phyloP scores from a whole-genome alignment of 2,113 vertebrate species.

The Antechinus flavipes region DNA sequence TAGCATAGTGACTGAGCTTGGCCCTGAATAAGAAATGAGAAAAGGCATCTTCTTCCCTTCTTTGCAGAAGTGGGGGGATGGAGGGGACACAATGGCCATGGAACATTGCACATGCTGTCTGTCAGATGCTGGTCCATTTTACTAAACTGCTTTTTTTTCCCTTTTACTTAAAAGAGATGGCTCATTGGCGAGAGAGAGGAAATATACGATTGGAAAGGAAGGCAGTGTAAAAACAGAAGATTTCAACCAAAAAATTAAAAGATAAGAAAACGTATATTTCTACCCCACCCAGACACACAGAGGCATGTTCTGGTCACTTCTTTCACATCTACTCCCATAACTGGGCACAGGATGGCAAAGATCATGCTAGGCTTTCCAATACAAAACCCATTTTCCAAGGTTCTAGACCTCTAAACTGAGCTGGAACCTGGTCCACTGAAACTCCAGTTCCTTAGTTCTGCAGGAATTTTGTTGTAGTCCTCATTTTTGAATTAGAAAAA shows the following conservation, averaged over 20 bases:
- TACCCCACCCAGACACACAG: background rate
- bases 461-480: conserved; percentile 46
- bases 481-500: conserved; percentile 46
- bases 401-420: conserved; percentile 73
- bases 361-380: conserved; percentile 63
- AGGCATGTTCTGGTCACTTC: background rate
- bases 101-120: background rate
- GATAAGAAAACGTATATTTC: background rate
- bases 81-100: background rate
- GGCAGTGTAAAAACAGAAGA: background rate
- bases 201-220: background rate
- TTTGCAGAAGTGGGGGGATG: background rate
- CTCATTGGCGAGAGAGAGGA: background rate
- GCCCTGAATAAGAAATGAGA: background rate
- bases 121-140: background rate
- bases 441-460: conserved; percentile 40
- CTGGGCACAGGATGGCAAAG: conserved; percentile 57
- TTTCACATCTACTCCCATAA: conserved; percentile 44
- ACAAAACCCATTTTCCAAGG: conserved; percentile 67
- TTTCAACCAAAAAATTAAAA: background rate
- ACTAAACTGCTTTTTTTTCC: background rate
- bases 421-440: background rate
- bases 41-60: background rate
- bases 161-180: background rate
- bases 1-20: background rate